Conservation (phyloP, 2,888 invertebrate genomes). For the Argyresthia albistria region DNA sequence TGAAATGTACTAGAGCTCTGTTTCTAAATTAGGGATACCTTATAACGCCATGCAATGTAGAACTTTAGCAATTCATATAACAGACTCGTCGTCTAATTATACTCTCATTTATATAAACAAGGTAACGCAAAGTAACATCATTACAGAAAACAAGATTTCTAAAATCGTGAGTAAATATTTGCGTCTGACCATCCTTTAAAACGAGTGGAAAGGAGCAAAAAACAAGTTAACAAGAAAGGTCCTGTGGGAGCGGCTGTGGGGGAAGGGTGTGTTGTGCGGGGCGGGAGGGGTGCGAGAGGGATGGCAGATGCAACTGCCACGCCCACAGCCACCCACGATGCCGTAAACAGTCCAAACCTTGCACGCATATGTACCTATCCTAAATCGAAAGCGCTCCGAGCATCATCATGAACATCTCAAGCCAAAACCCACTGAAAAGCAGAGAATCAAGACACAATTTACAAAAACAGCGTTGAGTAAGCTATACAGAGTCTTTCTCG, state of each 20-base stretch:
- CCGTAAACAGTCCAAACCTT: constrained; percentile 70
- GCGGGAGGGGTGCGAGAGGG: constrained; percentile 22
- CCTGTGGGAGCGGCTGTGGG: constrained; percentile 65
- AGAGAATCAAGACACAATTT: too few relatives aligned
- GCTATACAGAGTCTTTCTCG: constrained; percentile 57
- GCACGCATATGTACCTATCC: constrained; percentile 71
- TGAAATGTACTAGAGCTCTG: too few relatives aligned
- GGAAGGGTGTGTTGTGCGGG: constrained; percentile 19
- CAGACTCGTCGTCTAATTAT: too few relatives aligned
- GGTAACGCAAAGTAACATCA: constrained; percentile 11
- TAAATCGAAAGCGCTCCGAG: constrained; percentile 67
- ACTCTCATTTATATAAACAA: background rate
- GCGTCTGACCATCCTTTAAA: constrained; percentile 64
- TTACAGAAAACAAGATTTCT: constrained; percentile 57
- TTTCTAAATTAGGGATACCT: too few relatives aligned
- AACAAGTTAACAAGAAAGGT: constrained; percentile 65
- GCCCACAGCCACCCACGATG: constrained; percentile 72
- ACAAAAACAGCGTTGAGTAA: constrained; percentile 35
- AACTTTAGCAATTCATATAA: too few relatives aligned
- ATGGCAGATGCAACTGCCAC: constrained; percentile 47
- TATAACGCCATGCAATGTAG: too few relatives aligned
- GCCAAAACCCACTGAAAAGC: constrained; percentile 15
- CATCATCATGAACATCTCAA: constrained; percentile 25
- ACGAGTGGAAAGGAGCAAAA: constrained; percentile 60
- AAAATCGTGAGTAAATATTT: constrained; percentile 72